Evolutionary conservation across 1,140 invertebrate genomes (phyloP), one percentile per base, ranked within the genome.

Genomic region (Ceratina calcarata): DNA sequence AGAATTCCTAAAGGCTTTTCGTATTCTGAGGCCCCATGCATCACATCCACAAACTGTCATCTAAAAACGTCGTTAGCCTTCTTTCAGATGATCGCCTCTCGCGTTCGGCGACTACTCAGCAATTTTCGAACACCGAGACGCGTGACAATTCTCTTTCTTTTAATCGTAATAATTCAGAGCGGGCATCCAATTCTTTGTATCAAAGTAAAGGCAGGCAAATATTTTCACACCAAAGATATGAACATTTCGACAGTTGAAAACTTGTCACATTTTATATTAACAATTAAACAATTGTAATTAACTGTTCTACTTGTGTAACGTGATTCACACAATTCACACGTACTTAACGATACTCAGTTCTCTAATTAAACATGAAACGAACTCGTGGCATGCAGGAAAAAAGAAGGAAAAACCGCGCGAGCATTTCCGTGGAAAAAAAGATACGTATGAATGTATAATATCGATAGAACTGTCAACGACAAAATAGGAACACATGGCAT

Each of bases 21-120:
- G 91, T 83, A 92, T 74, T 91, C 88, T 92, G 82, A 88, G 88
- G 83, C 82, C 80, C 92, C 92, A 93, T 92, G 92, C 91, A 93
- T 89, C 89, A 89, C 91, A 93, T 91, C 91, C 91, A 90, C 90
- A 91, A 81, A 90, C 88, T 90, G 91, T 87, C 90, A 93, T 93
- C 92, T 93, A 93, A 89, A 93, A 93, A 91, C 76, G 89, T 90
- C 73, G 89, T 90, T 87, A 85, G 85, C 81, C 84, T 80, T 80
- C 81, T 88, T 91, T 85, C 86, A 86, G 62, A 85, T 37, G 57
- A 67, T 57, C 67, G 65, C 77, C 71, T 22, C 18, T 70, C 66
- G 37, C 37, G 67, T 37, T 53, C 22, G 62, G 53, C 75, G 75
- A 61, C 70, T 77, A 53, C 15, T 45, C 15, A 51, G 57, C 73